Evolutionary conservation across 1,140 invertebrate species (phyloP).

Genomic region (Drosophila parvula): DNA sequence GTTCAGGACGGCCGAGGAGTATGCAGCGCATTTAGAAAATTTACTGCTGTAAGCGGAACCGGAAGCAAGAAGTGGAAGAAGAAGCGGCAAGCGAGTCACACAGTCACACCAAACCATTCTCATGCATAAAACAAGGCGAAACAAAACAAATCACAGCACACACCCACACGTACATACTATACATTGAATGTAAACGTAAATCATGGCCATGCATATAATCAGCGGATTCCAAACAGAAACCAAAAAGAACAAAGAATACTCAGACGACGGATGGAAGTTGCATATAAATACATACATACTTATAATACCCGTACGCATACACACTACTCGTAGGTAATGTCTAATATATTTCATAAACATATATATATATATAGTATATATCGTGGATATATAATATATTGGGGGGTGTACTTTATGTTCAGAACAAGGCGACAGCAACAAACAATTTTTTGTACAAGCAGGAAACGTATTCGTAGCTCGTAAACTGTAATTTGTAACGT

Average conservation of each 20-base stretch:
- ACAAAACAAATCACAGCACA: constrained; percentile 45
- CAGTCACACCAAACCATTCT: constrained; percentile 60
- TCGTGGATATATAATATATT: constrained; percentile 40
- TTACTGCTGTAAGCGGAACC: constrained; percentile 68
- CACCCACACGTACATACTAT: constrained; percentile 39
- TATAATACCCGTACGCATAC: constrained; percentile 43
- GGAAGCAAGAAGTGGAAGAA: constrained; percentile 15
- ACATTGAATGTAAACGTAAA: constrained; percentile 77
- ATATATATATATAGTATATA: constrained; percentile 32
- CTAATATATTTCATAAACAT: constrained; percentile 35
- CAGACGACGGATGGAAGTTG: constrained; percentile 68
- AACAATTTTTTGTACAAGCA: constrained; percentile 61
- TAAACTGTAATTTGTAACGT: constrained; percentile 55
- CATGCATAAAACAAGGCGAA: constrained; percentile 34
- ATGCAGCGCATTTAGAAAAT: constrained; percentile 74
- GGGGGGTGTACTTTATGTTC: constrained; percentile 53
- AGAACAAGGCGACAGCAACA: constrained; percentile 28
- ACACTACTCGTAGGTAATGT: constrained; percentile 46
- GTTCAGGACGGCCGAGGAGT: constrained; percentile 74
- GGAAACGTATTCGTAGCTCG: constrained; percentile 58
- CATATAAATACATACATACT: constrained; percentile 57
- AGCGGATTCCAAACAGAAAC: constrained; percentile 75
- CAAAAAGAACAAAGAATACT: constrained; percentile 71
- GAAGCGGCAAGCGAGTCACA: constrained; percentile 5
- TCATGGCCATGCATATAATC: constrained; percentile 82